These are phyloP conservation scores for Proctacanthus coquilletti DNA, from an alignment of 1,140 invertebrate species.

Conservation along the genomic window DNA sequence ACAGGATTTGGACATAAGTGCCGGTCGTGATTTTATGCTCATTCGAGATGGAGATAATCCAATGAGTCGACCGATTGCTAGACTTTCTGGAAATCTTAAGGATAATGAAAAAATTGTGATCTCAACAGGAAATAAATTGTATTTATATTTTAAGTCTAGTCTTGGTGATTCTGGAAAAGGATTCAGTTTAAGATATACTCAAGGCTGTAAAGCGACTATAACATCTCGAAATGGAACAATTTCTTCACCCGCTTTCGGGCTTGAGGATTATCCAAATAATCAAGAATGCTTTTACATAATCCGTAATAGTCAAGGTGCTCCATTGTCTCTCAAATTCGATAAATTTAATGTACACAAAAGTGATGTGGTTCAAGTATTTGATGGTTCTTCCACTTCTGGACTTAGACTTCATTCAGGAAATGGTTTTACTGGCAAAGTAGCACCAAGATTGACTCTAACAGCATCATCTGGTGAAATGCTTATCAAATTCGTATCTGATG, in stretches of 20 bases:
- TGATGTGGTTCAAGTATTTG: constrained; percentile 80
- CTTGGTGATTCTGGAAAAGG: constrained; percentile 74
- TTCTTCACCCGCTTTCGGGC: constrained; percentile 70
- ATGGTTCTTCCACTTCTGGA: constrained; percentile 71
- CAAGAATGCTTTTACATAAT: constrained; percentile 81
- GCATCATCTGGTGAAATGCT: constrained; percentile 86
- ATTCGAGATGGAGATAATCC: constrained; percentile 80
- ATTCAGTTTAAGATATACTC: constrained; percentile 80
- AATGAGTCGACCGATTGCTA: constrained; percentile 64
- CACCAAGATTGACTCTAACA: constrained; percentile 75
- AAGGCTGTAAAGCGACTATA: constrained; percentile 72
- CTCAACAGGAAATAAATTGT: constrained; percentile 76
- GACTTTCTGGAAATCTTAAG: constrained; percentile 58
- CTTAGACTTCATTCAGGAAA: constrained; percentile 72
- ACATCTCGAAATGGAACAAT: constrained; percentile 67
- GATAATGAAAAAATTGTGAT: constrained; percentile 75
- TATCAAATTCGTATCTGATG: constrained; percentile 75
- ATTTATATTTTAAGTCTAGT: constrained; percentile 84
- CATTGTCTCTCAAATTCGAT: constrained; percentile 75
- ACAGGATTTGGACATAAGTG: constrained; percentile 77
- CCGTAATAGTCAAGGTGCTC: constrained; percentile 64
- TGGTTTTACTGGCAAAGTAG: constrained; percentile 67
- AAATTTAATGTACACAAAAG: constrained; percentile 73
- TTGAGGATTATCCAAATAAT: constrained; percentile 77
- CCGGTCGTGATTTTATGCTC: constrained; percentile 71